phyloP scores from a whole-genome alignment of 2,888 invertebrate species.

The Melanotus villosus region DNA sequence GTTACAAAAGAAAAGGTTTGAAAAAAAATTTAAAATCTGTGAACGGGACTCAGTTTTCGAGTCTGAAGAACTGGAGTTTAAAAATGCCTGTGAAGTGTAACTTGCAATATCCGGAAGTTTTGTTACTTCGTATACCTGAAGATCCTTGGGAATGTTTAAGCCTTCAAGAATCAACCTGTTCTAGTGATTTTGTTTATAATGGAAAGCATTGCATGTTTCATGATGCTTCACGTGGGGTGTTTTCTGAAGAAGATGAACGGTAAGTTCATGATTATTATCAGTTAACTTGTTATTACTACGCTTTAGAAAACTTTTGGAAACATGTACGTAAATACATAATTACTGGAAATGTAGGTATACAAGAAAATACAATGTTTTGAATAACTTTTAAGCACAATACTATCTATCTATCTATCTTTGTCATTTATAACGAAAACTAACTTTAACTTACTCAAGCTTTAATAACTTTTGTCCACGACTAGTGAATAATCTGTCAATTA shows the following conservation, averaged over 20 bases:
- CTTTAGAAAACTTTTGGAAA: too few relatives aligned
- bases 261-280: too few relatives aligned
- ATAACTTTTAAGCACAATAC: too few relatives aligned
- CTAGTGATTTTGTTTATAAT: conserved; percentile 23
- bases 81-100: conserved; percentile 35
- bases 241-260: conserved; percentile 16
- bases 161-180: conserved; percentile 21
- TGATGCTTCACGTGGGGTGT: not conserved
- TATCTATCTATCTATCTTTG: too few relatives aligned
- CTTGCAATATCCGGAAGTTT: conserved; percentile 55
- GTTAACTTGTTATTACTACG: too few relatives aligned
- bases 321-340: too few relatives aligned
- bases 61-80: conserved; percentile 47
- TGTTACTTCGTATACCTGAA: conserved; percentile 49
- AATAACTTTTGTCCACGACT: too few relatives aligned
- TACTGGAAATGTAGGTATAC: too few relatives aligned
- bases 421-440: too few relatives aligned
- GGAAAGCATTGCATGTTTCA: conserved; percentile 30
- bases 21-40: conserved; percentile 31
- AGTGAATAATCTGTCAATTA: too few relatives aligned
- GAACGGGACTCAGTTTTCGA: conserved; percentile 21
- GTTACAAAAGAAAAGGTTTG: conserved; percentile 54
- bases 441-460: too few relatives aligned
- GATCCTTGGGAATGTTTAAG: conserved; percentile 44
- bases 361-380: too few relatives aligned